Evolutionary conservation across 2,113 vertebrate species (phyloP).

Genomic region (Alaudala cheleensis): DNA sequence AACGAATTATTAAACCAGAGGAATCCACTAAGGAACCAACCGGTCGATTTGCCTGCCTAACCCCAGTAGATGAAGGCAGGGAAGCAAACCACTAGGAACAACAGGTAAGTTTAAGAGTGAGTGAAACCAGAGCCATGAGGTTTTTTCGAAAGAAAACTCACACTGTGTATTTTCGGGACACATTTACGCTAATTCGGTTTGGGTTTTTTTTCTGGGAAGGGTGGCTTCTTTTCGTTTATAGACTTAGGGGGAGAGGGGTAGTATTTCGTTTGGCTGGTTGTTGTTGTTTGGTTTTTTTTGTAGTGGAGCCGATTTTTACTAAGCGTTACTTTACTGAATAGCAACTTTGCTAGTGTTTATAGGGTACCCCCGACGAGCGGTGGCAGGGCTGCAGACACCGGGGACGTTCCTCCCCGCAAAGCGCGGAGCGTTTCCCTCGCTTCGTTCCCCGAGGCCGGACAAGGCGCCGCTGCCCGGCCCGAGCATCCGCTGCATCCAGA

Average conservation of each 20-base stretch:
- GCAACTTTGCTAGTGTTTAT: neutral
- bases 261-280: neutral
- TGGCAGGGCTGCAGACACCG: neutral
- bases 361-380: too few relatives aligned
- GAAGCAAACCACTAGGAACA: neutral
- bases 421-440: rapidly evolving
- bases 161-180: neutral
- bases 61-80: neutral
- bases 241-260: too few relatives aligned
- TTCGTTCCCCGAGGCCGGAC: neutral
- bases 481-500: neutral
- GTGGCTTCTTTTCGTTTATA: neutral
- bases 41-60: neutral
- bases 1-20: neutral
- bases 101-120: neutral
- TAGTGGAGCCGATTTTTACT: neutral
- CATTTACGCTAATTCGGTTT: rapidly evolving
- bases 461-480: neutral
- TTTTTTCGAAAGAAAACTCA: neutral
- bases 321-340: neutral
- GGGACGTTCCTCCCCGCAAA: too few relatives aligned
- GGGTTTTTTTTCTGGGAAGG: neutral
- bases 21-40: neutral
- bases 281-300: neutral
- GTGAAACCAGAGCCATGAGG: neutral